These are phyloP conservation scores for Agrotis ipsilon DNA, from an alignment of 2,888 invertebrate species.

Conservation along the genomic window DNA sequence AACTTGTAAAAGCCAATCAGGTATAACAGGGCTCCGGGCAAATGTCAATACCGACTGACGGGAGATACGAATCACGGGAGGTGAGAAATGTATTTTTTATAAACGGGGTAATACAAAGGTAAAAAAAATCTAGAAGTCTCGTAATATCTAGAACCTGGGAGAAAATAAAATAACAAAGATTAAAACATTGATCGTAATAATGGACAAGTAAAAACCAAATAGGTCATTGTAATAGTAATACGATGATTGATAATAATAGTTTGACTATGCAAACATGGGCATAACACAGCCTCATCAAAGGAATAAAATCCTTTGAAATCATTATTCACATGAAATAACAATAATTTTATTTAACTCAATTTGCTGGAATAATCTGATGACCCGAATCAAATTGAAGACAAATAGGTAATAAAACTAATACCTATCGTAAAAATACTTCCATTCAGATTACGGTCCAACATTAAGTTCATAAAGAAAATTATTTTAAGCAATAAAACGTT, in stretches of 20 bases:
- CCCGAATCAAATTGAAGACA: conserved; percentile 46
- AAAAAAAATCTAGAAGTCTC: conserved; percentile 25
- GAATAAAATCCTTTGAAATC: not conserved
- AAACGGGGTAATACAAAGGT: conserved; percentile 62
- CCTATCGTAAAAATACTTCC: conserved; percentile 40
- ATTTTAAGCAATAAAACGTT: conserved; percentile 49
- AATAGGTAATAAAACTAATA: conserved; percentile 42
- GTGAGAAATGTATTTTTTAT: conserved; percentile 77
- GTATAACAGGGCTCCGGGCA: conserved; percentile 75
- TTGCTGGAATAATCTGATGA: conserved; percentile 42
- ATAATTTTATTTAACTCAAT: conserved; percentile 27
- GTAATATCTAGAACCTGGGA: not conserved
- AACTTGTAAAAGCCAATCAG: conserved; percentile 85
- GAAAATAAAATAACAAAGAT: not conserved
- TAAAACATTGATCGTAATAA: not conserved
- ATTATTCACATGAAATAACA: not conserved
- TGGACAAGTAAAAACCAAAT: not conserved
- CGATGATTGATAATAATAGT: not conserved
- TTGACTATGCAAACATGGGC: not conserved
- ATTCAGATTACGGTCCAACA: conserved; percentile 41
- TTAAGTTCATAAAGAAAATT: conserved; percentile 44
- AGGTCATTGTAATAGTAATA: not conserved
- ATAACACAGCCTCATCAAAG: no score
- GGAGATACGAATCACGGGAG: conserved; percentile 75
- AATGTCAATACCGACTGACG: conserved; percentile 80